A percentile compares a stretch with the other conserved stretches of the same genome.
Conservation (phyloP, 1,140 invertebrate genomes). For the Euwallacea similis region DNA sequence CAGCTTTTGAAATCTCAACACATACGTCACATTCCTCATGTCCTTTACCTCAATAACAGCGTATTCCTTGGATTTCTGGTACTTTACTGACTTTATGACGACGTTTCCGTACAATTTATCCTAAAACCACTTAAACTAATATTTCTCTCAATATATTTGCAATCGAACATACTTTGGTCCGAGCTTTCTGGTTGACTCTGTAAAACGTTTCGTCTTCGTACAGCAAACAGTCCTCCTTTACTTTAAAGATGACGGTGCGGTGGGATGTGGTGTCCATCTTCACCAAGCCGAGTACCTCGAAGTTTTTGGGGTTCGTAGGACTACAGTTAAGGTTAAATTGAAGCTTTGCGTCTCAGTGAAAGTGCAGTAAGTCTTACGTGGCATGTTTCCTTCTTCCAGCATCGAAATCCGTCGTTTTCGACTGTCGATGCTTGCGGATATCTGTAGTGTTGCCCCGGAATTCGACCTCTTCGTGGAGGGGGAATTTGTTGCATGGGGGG, state of each 20-base stretch:
- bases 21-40: slow-evolving; percentile 22
- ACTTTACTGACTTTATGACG: slow-evolving; percentile 20
- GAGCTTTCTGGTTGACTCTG: slow-evolving; percentile 25
- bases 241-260: slow-evolving; percentile 10
- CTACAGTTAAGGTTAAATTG: background rate
- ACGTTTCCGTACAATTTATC: slow-evolving; percentile 29
- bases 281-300: slow-evolving; percentile 28
- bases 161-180: slow-evolving; percentile 6
- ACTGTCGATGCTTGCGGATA: slow-evolving; percentile 23
- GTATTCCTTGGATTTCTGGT: slow-evolving; percentile 32
- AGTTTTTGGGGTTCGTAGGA: slow-evolving; percentile 23
- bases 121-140: slow-evolving; percentile 6
- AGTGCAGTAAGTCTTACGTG: slow-evolving; percentile 6
- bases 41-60: slow-evolving; percentile 37
- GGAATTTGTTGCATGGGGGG: slow-evolving; percentile 27
- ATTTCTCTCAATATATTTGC: background rate
- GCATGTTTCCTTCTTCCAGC: slow-evolving; percentile 7
- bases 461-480: slow-evolving; percentile 25
- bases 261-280: slow-evolving; percentile 11
- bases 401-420: slow-evolving; percentile 40
- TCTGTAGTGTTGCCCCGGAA: slow-evolving; percentile 19
- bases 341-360: background rate
- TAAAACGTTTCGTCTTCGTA: slow-evolving; percentile 36
- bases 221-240: slow-evolving; percentile 25
- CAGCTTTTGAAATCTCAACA: slow-evolving; percentile 28